Base-by-base conservation (phyloP, 2,888 invertebrate genomes). In the Lasioglossum malachurum region DNA sequence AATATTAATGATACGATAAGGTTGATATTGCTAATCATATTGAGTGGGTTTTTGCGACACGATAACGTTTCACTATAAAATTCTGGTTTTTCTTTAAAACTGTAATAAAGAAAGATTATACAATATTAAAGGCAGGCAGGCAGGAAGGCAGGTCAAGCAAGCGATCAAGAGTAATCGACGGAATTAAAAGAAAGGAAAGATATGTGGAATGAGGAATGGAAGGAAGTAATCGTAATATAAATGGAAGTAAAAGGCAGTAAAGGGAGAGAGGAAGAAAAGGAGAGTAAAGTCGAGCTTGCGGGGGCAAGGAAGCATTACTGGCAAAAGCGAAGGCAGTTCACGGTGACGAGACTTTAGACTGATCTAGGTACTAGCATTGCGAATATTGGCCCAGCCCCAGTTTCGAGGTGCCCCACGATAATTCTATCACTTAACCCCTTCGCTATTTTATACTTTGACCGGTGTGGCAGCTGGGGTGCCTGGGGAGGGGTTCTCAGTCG, bases 301-400 rank as follows among this genome's bases (percentile, higher is more conserved):
- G 93, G 94, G 94, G 93, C 93, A 93, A 93, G 93, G 92, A 93
- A 90, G 91, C 90, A 93, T 90, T 89, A 90, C 89, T 89, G 92
- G 91, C 90, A 89, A 92, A 94, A 93, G 95, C 94, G 92, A 94
- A 95, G 92, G 93, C 95, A 95, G 95, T 94, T 95, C 94, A 94
- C 94, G 94, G 95, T 95, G 93, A 94, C 94, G 95, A 95, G 95
- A 95, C 94, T 95, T 95, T 95, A 95, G 95, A 95, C 95, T 95
- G 95, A 95, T 95, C 95, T 95, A 94, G 90, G 95, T 95, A 95
- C 94, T 95, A 95, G 94, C 94, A 94, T 95, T 95, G 94, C 91
- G 92, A 41, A 93, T 93, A 92, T 93, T 94, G 94, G 93, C 92
- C 93, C 91, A 83, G 91, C 90, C 91, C 93, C 91, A 90, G 91